Evolutionary conservation across 2,797 vertebrate species (phyloP).

Genomic region (Peromyscus nudipes): DNA sequence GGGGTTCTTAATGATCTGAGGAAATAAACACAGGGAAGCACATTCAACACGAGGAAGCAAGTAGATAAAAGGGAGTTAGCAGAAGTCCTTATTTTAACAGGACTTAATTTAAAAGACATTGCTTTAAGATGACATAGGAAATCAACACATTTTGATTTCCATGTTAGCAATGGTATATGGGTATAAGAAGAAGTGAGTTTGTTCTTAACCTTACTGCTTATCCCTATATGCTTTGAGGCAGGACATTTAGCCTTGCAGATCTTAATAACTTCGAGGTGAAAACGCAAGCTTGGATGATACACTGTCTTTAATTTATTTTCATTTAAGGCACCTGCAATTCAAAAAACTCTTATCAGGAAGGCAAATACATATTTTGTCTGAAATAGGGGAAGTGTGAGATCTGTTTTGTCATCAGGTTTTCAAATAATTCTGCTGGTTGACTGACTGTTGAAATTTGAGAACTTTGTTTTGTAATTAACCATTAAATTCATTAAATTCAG

Average conservation of each 20-base stretch:
- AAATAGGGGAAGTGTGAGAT: background rate
- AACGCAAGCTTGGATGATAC: background rate
- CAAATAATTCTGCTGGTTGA: background rate
- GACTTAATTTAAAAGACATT: background rate
- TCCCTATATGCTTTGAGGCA: background rate
- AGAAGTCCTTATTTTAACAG: background rate
- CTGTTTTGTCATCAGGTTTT: constrained; percentile 4
- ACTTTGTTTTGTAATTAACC: background rate
- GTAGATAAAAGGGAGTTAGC: background rate
- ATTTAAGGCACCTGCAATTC: background rate
- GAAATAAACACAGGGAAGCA: background rate
- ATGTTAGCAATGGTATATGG: background rate
- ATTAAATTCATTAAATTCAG: background rate
- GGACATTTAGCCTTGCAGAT: background rate
- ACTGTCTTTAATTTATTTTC: background rate
- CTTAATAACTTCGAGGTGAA: background rate
- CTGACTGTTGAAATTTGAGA: background rate
- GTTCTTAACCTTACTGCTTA: background rate
- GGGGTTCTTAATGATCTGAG: background rate
- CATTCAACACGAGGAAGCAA: background rate
- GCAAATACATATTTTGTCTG: background rate
- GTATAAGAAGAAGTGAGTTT: background rate
- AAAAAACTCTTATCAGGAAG: constrained; percentile 7
- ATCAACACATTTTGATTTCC: background rate
- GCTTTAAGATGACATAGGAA: background rate